Base-by-base conservation (phyloP, 2,113 vertebrate genomes). In the Uria aalge region DNA sequence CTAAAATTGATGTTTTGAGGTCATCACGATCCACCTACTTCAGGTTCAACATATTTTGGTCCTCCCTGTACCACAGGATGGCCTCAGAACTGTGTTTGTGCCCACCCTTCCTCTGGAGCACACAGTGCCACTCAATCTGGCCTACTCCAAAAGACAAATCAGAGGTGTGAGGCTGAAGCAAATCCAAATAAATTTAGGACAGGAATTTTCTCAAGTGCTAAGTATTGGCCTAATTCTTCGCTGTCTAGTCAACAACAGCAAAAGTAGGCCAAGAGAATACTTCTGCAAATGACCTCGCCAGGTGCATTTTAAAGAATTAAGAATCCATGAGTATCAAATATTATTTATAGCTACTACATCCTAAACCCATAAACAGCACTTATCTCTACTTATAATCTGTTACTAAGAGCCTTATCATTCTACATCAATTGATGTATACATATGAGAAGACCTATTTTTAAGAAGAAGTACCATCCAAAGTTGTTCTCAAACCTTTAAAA, bases 181-280 rank as follows among this genome's bases (percentile, higher is more conserved):
- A 85, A 89, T 63, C 26, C 72, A 84, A 86, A 82, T 53, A 68
- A 72, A 91, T 90, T 96, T 67, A 87, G 93, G 87, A 64, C 48
- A 81, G 14, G 24, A 67, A 89, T 89, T 85, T 94, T 81, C 76
- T 75, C 43, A 60, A 36, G 64, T 24, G 55, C 47, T 38, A 84
- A 77, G 32, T 59, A 36, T 22, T 81, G 69, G 43, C 96, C 93
- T 92, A 95, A 84, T 81, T 95, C 52, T 92, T 77, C 3, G 1
- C 38, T 36, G 11, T 29, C 12, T 45, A 94, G 47, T n/a, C 83
- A 95, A 80, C 29, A 78, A 64, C 73, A 87, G 56, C 43, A 85
- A 60, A 94, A 95, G 68, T 87, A 96, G 93, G 94, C 62, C 87
- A 92, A 84, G 60, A 81, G 34, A 95, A 14, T 68, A 43, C 45